Percentiles rank a stretch among this genome's conserved stretches.
phyloP scores from a whole-genome alignment of 1,140 invertebrate genomes.

The Orchesella cincta region DNA sequence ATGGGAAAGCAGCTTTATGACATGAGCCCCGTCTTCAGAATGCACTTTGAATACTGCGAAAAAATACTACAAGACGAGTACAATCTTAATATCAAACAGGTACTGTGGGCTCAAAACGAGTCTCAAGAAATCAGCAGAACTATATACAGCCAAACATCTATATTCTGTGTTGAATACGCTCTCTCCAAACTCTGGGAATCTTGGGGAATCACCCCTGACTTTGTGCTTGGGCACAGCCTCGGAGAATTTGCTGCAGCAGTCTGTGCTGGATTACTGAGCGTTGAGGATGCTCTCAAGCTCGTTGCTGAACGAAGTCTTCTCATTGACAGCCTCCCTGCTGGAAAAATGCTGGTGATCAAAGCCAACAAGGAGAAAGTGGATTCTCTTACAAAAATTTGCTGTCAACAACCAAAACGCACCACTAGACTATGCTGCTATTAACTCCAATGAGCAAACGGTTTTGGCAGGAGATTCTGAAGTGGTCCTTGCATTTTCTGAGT shows the following conservation, averaged over 20 bases:
- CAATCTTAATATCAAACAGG: background rate
- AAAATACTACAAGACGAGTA: background rate
- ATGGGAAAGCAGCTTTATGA: slow-evolving; percentile 40
- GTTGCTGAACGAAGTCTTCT: slow-evolving; percentile 31
- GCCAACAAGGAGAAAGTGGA: slow-evolving; percentile 17
- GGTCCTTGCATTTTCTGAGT: slow-evolving; percentile 19
- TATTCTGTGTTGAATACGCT: slow-evolving; percentile 37
- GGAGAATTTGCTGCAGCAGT: slow-evolving; percentile 29
- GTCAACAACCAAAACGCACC: background rate
- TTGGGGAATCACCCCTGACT: slow-evolving; percentile 35
- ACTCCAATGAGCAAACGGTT: background rate
- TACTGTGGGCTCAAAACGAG: background rate
- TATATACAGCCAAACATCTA: slow-evolving; percentile 34
- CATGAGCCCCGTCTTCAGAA: slow-evolving; percentile 25
- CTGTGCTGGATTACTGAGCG: slow-evolving; percentile 32
- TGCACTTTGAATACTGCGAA: slow-evolving; percentile 21
- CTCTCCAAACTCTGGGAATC: slow-evolving; percentile 35
- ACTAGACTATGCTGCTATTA: background rate
- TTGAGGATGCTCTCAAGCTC: slow-evolving; percentile 36
- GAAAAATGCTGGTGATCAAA: slow-evolving; percentile 34
- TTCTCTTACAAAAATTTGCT: background rate
- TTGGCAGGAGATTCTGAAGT: background rate
- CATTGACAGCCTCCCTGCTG: slow-evolving; percentile 30
- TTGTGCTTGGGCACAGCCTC: slow-evolving; percentile 15
- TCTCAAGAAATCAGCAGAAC: slow-evolving; percentile 27